Evolutionary conservation across 2,797 vertebrate species (phyloP).

Genomic region (Lepus townsendii): DNA sequence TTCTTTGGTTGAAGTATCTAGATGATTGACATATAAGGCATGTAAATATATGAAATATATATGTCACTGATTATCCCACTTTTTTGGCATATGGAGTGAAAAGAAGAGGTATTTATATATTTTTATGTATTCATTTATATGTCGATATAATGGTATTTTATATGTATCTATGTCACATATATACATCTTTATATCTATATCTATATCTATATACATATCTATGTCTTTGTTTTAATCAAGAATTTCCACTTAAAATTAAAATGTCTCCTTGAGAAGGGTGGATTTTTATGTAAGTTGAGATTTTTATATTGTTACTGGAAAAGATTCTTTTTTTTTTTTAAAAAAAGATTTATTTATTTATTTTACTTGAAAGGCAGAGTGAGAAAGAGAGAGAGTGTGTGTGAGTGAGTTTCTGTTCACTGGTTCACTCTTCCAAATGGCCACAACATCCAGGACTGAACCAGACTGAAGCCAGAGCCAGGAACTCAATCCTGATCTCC

Average conservation of each 20-base stretch:
- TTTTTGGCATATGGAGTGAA: neutral
- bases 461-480: no score
- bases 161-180: neutral
- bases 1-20: neutral
- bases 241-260: conserved; percentile 21
- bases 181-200: neutral
- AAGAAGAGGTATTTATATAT: neutral
- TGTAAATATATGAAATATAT: neutral
- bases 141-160: conserved; percentile 1
- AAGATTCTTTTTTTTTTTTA: no score
- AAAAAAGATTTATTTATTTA: no score
- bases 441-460: no score
- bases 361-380: no score
- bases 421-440: no score
- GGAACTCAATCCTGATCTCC: no score
- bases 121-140: neutral
- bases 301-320: no score
- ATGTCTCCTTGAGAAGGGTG: neutral
- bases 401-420: no score
- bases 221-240: neutral
- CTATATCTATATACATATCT: neutral
- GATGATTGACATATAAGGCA: neutral
- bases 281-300: neutral
- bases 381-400: no score
- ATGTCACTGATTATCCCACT: neutral